phyloP scores from a whole-genome alignment of 2,797 vertebrate species.

The Agapornis canus region DNA sequence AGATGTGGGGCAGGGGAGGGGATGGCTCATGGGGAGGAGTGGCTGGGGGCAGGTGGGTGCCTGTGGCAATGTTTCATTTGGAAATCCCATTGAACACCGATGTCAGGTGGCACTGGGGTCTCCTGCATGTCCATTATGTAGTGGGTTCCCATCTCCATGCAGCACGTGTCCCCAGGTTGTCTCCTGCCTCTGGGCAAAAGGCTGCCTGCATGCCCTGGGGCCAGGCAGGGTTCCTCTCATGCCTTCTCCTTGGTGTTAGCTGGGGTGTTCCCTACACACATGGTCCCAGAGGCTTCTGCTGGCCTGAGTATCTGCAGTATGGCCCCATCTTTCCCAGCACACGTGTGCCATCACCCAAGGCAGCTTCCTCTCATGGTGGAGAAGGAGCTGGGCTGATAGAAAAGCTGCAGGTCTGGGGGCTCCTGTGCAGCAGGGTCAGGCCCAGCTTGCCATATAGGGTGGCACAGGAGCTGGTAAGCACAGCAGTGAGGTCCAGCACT shows the following conservation, averaged over 20 bases:
- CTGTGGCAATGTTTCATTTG: neutral
- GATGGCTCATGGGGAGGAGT: neutral
- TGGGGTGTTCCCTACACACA: fast-evolving
- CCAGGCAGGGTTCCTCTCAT: neutral
- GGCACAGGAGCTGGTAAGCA: neutral
- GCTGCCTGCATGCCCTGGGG: neutral
- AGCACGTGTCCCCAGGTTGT: neutral
- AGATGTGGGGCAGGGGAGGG: neutral
- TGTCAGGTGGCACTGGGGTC: neutral
- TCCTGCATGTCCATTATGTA: fast-evolving
- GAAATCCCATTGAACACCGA: neutral
- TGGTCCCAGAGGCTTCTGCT: neutral
- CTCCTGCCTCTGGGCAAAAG: neutral
- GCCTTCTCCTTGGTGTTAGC: neutral
- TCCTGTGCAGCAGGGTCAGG: neutral
- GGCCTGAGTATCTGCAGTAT: neutral
- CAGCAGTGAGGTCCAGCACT: neutral
- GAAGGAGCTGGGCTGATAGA: neutral
- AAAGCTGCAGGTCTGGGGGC: neutral
- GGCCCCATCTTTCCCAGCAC: neutral
- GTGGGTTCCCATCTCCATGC: neutral
- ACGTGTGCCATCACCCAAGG: fast-evolving
- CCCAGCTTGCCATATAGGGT: neutral
- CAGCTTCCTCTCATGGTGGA: fast-evolving
- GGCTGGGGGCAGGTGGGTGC: neutral